phyloP scores from a whole-genome alignment of 2,888 invertebrate genomes.

The Euzetes globulus region DNA sequence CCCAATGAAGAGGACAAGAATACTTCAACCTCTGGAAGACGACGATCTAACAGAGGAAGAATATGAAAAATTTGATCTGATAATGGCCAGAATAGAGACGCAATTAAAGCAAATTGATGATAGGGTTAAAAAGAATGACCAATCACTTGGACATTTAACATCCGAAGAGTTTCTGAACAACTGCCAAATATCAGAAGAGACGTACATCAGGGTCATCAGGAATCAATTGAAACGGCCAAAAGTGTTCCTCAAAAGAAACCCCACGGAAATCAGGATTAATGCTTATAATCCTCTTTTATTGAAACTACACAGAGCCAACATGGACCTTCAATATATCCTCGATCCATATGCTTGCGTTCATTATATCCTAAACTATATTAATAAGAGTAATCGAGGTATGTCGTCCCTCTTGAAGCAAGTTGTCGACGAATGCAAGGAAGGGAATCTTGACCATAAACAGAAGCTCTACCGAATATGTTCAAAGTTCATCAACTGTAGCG shows the following conservation, averaged over 20 bases:
- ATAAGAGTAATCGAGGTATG: slow-evolving; percentile 35
- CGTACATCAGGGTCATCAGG: neutral
- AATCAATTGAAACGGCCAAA: neutral
- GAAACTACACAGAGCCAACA: slow-evolving; percentile 11
- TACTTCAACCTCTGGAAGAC: slow-evolving; percentile 25
- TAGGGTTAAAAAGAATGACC: neutral
- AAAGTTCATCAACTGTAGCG: slow-evolving; percentile 42
- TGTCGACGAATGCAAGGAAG: slow-evolving; percentile 40
- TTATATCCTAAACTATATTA: slow-evolving; percentile 34
- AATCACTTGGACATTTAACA: neutral
- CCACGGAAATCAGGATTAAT: neutral
- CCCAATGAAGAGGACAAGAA: slow-evolving; percentile 23
- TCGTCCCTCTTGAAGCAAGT: slow-evolving; percentile 26
- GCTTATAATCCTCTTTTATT: slow-evolving; percentile 16
- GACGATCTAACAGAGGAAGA: neutral
- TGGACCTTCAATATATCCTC: slow-evolving; percentile 35
- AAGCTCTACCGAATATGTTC: slow-evolving; percentile 41
- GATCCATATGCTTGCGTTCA: slow-evolving; percentile 34
- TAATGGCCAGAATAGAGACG: neutral
- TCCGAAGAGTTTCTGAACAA: too few species aligned
- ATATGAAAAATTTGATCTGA: too few species aligned
- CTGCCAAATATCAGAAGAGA: neutral
- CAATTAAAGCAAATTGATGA: neutral
- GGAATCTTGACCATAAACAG: slow-evolving; percentile 41
- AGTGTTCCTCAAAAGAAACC: slow-evolving; percentile 16